Percentiles rank a stretch among this genome's conserved stretches.
Conservation (phyloP, 2,113 vertebrate species). For the Eudyptes chrysolophus region DNA sequence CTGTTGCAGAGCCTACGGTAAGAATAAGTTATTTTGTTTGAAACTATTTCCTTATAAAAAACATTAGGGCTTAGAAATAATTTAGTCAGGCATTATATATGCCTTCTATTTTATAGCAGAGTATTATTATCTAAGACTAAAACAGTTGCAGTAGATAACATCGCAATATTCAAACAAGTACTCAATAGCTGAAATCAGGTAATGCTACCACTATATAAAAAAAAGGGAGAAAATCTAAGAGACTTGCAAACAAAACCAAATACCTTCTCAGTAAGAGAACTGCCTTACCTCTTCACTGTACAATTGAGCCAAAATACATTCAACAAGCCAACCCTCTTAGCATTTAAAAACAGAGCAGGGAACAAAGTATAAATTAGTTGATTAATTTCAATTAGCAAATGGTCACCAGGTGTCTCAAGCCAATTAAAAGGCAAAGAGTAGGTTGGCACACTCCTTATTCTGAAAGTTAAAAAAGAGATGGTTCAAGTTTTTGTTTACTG, state of each 20-base stretch:
- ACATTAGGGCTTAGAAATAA: not conserved
- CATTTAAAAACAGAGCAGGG: not conserved
- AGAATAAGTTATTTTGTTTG: not conserved
- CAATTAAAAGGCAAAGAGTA: not conserved
- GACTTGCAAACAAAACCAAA: not conserved
- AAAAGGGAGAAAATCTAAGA: not conserved
- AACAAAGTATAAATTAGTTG: not conserved
- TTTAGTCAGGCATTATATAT: not conserved
- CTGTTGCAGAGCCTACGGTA: not conserved
- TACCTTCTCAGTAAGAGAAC: not conserved
- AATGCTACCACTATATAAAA: not conserved
- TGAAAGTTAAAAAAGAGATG: not conserved
- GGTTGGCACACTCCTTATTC: fast-evolving
- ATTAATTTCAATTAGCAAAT: not conserved
- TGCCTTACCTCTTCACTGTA: fast-evolving
- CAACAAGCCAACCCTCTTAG: not conserved
- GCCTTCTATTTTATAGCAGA: not conserved
- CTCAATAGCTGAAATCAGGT: not conserved
- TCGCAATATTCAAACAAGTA: not conserved
- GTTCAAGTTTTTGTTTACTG: not conserved
- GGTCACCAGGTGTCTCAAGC: not conserved
- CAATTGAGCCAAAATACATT: not conserved
- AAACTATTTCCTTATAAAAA: not conserved
- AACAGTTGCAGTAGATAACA: not conserved
- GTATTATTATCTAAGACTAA: not conserved